Conservation (phyloP, 2,888 invertebrate genomes). For the Phortica magna region DNA sequence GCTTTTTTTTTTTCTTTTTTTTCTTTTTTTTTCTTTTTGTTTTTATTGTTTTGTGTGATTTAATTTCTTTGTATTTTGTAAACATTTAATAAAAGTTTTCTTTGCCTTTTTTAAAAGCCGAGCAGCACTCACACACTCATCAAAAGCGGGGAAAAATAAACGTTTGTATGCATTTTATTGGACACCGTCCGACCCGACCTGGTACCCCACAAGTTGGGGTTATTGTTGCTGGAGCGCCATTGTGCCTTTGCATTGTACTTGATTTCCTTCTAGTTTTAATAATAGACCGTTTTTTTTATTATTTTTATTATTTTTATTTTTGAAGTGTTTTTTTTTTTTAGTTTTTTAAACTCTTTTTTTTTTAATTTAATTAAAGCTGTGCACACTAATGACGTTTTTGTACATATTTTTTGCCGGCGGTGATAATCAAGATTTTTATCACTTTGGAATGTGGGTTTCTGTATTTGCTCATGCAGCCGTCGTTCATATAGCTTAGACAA, state of each 20-base stretch:
- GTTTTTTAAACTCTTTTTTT: neutral
- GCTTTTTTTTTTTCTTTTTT: conserved; percentile 34
- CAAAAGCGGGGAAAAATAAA: neutral
- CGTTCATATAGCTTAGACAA: too few species aligned
- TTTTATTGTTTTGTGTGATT: conserved; percentile 37
- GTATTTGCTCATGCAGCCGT: neutral
- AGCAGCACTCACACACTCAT: neutral
- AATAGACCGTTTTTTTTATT: conserved; percentile 38
- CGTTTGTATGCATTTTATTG: conserved; percentile 14
- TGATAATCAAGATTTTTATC: conserved; percentile 8
- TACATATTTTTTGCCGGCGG: neutral
- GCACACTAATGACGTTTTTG: conserved; percentile 20
- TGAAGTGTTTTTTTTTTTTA: conserved; percentile 21
- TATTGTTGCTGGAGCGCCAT: neutral
- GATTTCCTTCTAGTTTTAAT: conserved; percentile 14
- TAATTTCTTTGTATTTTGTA: conserved; percentile 40
- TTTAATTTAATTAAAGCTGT: conserved; percentile 23
- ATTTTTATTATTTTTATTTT: conserved; percentile 46
- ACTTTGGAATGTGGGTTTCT: neutral
- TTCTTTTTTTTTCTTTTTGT: conserved; percentile 29
- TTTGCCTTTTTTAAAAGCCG: neutral
- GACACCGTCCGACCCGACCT: too few species aligned
- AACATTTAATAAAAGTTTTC: conserved; percentile 3
- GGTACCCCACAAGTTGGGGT: neutral
- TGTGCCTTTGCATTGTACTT: neutral